Conservation (phyloP, 2,888 invertebrate species). For the Drosophila yooni region DNA sequence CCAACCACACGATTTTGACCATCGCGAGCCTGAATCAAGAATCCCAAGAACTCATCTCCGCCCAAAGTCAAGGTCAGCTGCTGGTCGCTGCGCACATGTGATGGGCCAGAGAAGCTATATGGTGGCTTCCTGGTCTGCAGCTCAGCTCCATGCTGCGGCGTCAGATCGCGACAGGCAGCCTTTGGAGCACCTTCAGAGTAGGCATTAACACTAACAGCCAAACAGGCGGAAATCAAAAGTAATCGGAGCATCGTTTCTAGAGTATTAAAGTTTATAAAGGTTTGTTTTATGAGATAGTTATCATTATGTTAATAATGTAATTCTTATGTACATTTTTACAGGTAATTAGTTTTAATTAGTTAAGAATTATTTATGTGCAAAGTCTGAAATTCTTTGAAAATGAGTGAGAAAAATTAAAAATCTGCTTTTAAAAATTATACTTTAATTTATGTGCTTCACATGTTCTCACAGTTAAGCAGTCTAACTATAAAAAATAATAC, state of each 20-base stretch:
- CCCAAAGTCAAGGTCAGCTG: constrained; percentile 85
- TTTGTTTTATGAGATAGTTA: background rate
- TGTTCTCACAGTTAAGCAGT: background rate
- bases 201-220: constrained; percentile 76
- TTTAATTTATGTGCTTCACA: background rate
- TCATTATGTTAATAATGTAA: background rate
- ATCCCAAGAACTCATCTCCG: constrained; percentile 87
- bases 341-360: background rate
- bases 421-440: background rate
- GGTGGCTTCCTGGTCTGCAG: constrained; percentile 87
- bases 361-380: background rate
- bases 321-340: background rate
- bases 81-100: constrained; percentile 84
- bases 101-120: constrained; percentile 86
- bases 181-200: constrained; percentile 89
- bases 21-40: constrained; percentile 88
- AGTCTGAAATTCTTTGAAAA: background rate
- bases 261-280: background rate
- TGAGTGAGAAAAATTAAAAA: background rate
- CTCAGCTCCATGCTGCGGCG: constrained; percentile 88
- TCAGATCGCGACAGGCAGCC: constrained; percentile 88
- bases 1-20: constrained; percentile 88
- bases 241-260: constrained; percentile 75
- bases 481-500: background rate
- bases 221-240: constrained; percentile 66